Evolutionary conservation across 23 tunicate genomes (phyloP).

Genomic region (Corella eumyota): DNA sequence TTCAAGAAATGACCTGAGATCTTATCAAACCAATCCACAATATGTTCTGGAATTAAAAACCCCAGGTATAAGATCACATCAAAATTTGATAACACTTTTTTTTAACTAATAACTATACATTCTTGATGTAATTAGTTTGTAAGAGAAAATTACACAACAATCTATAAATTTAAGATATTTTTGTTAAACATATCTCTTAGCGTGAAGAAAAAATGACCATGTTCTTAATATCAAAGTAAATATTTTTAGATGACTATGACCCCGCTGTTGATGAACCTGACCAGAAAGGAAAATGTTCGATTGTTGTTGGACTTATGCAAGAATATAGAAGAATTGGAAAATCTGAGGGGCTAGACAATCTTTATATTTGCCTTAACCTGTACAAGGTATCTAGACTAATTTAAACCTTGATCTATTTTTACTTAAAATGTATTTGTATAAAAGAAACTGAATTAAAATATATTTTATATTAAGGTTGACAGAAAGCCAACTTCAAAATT

Average conservation of each 20-base stretch:
- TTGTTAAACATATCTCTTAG: neutral
- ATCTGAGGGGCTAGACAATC: slow-evolving; percentile 50
- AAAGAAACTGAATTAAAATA: neutral
- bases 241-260: slow-evolving; percentile 56
- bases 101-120: neutral
- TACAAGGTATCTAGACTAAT: slow-evolving; percentile 25
- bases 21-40: slow-evolving; percentile 66
- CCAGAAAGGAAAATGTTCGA: slow-evolving; percentile 66
- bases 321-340: slow-evolving; percentile 56
- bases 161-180: too few species aligned
- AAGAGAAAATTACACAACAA: too few species aligned
- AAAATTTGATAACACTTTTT: too few species aligned
- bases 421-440: neutral
- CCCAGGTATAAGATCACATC: slow-evolving; percentile 33
- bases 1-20: slow-evolving; percentile 34
- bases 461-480: slow-evolving; percentile 18
- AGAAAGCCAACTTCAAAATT: slow-evolving; percentile 19
- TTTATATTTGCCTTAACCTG: slow-evolving; percentile 32
- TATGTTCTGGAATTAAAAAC: slow-evolving; percentile 52
- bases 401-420: neutral
- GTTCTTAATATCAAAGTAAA: neutral
- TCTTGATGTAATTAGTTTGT: neutral
- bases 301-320: slow-evolving; percentile 81
- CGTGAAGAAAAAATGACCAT: neutral
- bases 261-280: slow-evolving; percentile 52